Evolutionary conservation across 2,797 vertebrate genomes (phyloP), one percentile per base, ranked within the genome.

Genomic region (Syngnathus acus): DNA sequence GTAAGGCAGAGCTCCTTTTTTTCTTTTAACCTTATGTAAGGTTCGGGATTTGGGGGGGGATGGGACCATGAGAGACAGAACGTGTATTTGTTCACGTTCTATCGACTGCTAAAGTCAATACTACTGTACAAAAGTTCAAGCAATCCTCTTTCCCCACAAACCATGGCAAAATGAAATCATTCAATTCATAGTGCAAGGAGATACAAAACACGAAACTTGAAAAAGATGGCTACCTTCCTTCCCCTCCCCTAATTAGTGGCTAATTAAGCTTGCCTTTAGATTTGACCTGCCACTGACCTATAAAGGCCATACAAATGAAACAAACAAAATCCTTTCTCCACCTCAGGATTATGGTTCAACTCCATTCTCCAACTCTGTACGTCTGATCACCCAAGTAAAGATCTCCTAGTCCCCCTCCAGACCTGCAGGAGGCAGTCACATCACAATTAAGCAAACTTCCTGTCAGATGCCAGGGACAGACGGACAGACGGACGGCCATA

Each of bases 1-100:
- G 60, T 26, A 45, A 26, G 42, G 5, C 60, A 16, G 6, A 16
- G 42, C 40, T 26, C 21, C 17, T 26, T 13, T 59, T 9, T 38
- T n/a, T 26, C 45, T 62, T 62, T 62, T 14, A 16, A 26, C 40
- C 42, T 45, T 45, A 62, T 45, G 13, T 42, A 62, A 62, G n/a
- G 14, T 62, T 45, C 21, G 26, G 42, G 13, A 43, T 62, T 40
- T 61, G n/a, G 21, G 21, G 42, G 42, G 60, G 42, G 14, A 62
- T 45, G 42, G 21, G 60, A 45, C 42, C 17, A 26, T 9, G 21
- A 26, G 60, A 16, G 60, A 23, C 45, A 62, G 26, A 26, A 26
- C 13, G 42, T 43, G 42, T 62, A 62, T 26, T 45, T 62, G 60
- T 45, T 23, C 40, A 62, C 42, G 21, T 45, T 16, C 13, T 45